A percentile compares a stretch with the other conserved stretches of the same genome.
These are phyloP conservation scores for Machaerirhynchus nigripectus DNA, from an alignment of 2,113 vertebrate genomes.

Conservation along the genomic window DNA sequence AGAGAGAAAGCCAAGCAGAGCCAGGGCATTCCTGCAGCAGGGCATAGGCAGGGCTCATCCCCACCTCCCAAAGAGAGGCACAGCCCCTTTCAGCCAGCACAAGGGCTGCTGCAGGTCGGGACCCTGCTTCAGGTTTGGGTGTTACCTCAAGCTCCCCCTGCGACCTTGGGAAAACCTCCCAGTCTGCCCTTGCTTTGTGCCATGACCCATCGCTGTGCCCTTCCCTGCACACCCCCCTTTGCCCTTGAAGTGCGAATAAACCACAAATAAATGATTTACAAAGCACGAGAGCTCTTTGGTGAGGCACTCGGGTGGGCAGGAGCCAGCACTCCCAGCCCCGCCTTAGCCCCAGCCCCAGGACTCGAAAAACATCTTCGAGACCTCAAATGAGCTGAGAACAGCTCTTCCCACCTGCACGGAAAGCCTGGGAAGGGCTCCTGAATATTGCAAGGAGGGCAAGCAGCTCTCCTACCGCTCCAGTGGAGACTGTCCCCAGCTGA, in stretches of 20 bases:
- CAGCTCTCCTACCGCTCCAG: not conserved
- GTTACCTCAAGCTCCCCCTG: not conserved
- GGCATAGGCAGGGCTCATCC: not conserved
- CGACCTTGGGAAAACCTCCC: not conserved
- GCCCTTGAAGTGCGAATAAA: not conserved
- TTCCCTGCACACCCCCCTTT: not conserved
- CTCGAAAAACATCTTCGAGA: not conserved
- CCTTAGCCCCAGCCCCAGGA: not conserved
- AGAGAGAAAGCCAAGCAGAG: not conserved
- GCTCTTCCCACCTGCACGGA: not conserved
- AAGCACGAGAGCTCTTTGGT: rapidly evolving
- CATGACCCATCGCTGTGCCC: rapidly evolving
- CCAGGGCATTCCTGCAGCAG: not conserved
- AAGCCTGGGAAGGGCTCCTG: not conserved
- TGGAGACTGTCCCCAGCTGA: not conserved
- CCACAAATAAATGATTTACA: not conserved
- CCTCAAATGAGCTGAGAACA: rapidly evolving
- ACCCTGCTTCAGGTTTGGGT: not conserved
- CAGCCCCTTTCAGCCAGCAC: not conserved
- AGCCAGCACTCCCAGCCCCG: not conserved
- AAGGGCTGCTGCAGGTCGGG: not conserved
- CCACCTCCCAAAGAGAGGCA: not conserved
- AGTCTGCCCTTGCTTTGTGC: rapidly evolving
- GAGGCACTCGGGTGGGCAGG: not conserved
- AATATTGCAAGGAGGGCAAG: conserved; percentile 2